Evolutionary conservation across 2,113 vertebrate species (phyloP).

Genomic region (Capricornis sumatraensis): DNA sequence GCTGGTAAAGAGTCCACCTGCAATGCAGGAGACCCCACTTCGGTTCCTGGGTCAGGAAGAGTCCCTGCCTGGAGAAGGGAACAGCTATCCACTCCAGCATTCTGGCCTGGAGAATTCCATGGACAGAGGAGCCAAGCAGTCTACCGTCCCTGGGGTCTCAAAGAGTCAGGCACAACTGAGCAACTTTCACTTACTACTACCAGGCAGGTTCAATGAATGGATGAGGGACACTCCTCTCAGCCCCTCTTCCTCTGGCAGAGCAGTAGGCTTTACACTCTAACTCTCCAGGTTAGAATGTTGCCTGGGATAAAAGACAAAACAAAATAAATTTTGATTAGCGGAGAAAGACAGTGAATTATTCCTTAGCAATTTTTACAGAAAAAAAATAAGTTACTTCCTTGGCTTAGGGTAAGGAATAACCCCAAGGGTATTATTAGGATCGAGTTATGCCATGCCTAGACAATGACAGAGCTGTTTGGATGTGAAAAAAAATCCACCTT

Average conservation of each 20-base stretch:
- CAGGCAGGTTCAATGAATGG: background rate
- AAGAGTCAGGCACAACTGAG: background rate
- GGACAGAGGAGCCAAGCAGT: background rate
- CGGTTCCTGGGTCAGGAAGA: background rate
- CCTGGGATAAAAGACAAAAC: background rate
- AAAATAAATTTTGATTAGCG: background rate
- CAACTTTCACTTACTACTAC: background rate
- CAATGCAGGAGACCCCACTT: background rate
- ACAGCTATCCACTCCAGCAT: background rate
- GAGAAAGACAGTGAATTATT: background rate
- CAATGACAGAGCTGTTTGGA: background rate
- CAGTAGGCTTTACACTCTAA: background rate
- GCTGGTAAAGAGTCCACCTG: background rate
- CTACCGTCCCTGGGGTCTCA: background rate
- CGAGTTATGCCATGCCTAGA: background rate
- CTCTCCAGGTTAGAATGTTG: background rate
- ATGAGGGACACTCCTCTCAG: background rate
- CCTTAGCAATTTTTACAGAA: slow-evolving; percentile 1
- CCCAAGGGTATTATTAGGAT: background rate
- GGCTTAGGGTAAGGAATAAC: background rate
- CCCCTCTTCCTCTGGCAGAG: background rate
- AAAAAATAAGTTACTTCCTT: background rate
- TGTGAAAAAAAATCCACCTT: background rate
- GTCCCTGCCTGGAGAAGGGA: background rate
- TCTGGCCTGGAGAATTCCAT: background rate